phyloP scores from a whole-genome alignment of 2,113 vertebrate species.

The Phyllostomus hastatus region DNA sequence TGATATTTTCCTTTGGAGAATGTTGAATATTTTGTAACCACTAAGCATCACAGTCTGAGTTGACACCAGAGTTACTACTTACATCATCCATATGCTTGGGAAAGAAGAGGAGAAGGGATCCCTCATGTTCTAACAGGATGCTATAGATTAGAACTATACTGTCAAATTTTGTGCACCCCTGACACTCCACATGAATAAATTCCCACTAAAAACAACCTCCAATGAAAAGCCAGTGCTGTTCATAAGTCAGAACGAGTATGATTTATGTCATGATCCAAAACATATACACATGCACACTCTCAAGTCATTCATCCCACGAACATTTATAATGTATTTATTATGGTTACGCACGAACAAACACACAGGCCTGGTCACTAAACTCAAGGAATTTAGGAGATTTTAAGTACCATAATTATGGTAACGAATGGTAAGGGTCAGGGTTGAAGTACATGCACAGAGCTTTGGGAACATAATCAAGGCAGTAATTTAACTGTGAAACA shows the following conservation, averaged over 20 bases:
- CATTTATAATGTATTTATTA: neutral
- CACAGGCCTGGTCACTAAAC: neutral
- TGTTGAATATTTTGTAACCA: neutral
- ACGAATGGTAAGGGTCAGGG: neutral
- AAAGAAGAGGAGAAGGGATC: neutral
- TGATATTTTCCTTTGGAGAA: neutral
- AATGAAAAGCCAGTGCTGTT: neutral
- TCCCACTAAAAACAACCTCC: neutral
- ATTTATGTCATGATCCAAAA: neutral
- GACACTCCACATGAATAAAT: neutral
- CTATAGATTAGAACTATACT: neutral
- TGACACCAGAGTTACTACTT: neutral
- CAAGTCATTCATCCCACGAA: neutral
- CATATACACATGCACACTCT: neutral
- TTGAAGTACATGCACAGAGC: neutral
- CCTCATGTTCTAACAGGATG: neutral
- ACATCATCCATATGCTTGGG: neutral
- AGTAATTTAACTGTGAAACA: neutral
- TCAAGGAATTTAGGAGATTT: neutral
- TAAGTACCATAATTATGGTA: neutral
- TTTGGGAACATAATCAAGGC: neutral
- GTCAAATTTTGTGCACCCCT: neutral
- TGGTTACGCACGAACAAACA: neutral
- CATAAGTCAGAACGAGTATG: neutral
- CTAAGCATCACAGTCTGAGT: neutral